These are phyloP conservation scores for Beroe ovata DNA, from an alignment of 37 sponge, comb jelly and placozoan species.

Conservation along the genomic window DNA sequence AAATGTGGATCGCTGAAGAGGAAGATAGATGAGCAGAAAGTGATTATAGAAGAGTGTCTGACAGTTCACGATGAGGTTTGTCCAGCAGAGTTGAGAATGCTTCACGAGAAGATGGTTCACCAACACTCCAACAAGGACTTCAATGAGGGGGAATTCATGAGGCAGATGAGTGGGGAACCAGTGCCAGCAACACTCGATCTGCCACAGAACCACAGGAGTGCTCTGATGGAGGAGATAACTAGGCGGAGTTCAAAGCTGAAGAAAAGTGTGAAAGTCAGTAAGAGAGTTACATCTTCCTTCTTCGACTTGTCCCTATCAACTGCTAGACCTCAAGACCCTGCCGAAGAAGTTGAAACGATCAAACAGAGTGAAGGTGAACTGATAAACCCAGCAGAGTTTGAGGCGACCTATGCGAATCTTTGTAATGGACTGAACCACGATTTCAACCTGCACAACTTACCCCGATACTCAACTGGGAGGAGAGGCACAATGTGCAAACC, in stretches of 20 bases:
- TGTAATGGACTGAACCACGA: conserved; percentile 20
- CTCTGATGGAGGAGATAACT: neutral
- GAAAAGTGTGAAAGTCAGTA: conserved; percentile 33
- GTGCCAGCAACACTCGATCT: neutral
- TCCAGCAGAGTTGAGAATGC: conserved; percentile 38
- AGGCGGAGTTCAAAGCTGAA: conserved; percentile 17
- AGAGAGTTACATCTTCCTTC: conserved; percentile 8
- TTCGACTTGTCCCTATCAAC: neutral
- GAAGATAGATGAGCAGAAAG: neutral
- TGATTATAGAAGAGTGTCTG: neutral
- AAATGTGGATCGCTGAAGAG: neutral
- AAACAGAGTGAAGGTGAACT: no score
- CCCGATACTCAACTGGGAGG: neutral
- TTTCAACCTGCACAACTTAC: conserved; percentile 15
- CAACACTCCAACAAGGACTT: conserved; percentile 29
- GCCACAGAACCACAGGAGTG: neutral
- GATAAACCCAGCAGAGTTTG: neutral
- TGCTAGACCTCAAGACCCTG: neutral
- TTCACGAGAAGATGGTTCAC: conserved; percentile 55
- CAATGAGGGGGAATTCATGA: neutral
- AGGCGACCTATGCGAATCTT: neutral
- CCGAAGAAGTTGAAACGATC: neutral
- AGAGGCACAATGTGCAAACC: conserved; percentile 15
- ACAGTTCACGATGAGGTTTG: conserved; percentile 28
- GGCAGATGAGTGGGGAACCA: neutral